These are phyloP conservation scores for Heterotilapia buettikoferi DNA, from an alignment of 2,113 vertebrate species.

Conservation along the genomic window DNA sequence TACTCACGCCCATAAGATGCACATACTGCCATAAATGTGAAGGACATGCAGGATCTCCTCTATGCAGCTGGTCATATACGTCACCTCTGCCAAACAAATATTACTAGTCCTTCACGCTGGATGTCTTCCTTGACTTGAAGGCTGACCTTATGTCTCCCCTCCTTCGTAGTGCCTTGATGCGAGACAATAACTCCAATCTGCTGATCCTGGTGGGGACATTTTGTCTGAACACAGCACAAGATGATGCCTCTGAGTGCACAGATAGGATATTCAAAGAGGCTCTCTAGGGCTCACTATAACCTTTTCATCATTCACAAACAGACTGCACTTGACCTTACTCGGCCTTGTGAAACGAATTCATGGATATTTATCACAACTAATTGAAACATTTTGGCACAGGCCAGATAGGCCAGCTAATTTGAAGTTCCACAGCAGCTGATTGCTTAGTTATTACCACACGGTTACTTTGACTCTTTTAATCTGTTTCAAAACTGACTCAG, in stretches of 20 bases:
- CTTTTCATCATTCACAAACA: not conserved
- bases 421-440: not conserved
- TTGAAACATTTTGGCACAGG: not conserved
- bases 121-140: not conserved
- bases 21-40: not conserved
- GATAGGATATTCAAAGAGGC: not conserved
- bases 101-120: not conserved
- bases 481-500: not conserved
- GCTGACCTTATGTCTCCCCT: not conserved
- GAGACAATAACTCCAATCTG: not conserved
- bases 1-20: not conserved
- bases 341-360: not conserved
- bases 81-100: not conserved
- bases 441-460: not conserved
- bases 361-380: slow-evolving; percentile 7
- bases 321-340: not conserved
- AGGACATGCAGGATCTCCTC: slow-evolving; percentile 1
- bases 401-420: not conserved
- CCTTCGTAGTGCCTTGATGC: slow-evolving; percentile 29
- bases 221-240: not conserved
- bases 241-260: not conserved
- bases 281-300: not conserved
- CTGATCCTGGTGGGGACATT: not conserved
- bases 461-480: not conserved
- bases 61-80: not conserved